Evolutionary conservation across 2,888 invertebrate species (phyloP).

Genomic region (Leistus spinibarbis): DNA sequence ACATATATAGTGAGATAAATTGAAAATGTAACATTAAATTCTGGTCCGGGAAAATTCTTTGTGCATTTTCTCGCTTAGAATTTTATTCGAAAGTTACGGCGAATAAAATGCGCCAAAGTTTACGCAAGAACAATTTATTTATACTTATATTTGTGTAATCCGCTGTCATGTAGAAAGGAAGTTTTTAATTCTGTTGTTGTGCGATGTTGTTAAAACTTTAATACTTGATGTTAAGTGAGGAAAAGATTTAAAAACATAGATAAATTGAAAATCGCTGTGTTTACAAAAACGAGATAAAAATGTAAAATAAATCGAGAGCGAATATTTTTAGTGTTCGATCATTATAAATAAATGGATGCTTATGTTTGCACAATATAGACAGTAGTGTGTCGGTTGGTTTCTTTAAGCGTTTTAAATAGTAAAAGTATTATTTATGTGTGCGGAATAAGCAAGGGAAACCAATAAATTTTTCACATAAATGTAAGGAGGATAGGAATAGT

Average conservation of each 20-base stretch:
- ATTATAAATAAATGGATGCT: neutral
- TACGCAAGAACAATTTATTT: neutral
- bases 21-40: neutral
- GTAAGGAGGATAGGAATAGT: constrained; percentile 40
- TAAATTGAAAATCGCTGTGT: constrained; percentile 12
- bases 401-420: constrained; percentile 14
- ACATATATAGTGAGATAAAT: neutral
- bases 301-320: neutral
- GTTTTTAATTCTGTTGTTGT: constrained; percentile 12
- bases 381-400: neutral
- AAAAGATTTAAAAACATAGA: constrained; percentile 15
- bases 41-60: neutral
- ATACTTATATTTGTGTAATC: neutral
- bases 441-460: neutral
- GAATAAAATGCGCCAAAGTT: neutral
- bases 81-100: neutral
- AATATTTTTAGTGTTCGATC: neutral
- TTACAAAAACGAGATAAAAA: neutral
- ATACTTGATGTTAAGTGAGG: constrained; percentile 8
- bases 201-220: constrained; percentile 18
- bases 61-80: neutral
- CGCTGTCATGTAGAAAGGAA: constrained; percentile 3
- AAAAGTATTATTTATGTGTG: constrained; percentile 29
- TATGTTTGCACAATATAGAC: neutral
- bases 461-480: constrained; percentile 35